phyloP scores from a whole-genome alignment of 2,888 invertebrate species.

The Philaethria dido region DNA sequence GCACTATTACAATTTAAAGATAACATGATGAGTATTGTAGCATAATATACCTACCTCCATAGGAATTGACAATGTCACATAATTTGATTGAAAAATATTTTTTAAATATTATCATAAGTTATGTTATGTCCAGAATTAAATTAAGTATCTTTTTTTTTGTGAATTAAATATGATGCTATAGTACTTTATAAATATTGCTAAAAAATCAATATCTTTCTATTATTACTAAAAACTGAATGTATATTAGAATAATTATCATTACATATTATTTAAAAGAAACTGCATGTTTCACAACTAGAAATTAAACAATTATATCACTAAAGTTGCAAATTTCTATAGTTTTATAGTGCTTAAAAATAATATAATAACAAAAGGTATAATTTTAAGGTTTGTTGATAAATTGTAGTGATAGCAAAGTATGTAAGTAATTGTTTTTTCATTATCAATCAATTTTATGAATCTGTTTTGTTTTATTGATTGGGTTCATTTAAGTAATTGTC shows the following conservation, averaged over 20 bases:
- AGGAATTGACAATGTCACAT: constrained; percentile 12
- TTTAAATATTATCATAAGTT: not conserved
- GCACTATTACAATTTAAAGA: not conserved
- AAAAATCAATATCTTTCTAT: no score
- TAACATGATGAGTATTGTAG: constrained; percentile 10
- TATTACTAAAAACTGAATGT: not conserved
- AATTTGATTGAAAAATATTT: not conserved
- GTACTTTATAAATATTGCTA: not conserved
- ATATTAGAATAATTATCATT: no score
- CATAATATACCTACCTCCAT: constrained; percentile 13
- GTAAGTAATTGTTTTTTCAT: no score
- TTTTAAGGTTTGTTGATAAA: no score
- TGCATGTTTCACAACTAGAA: constrained; percentile 11
- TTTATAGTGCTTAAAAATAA: constrained; percentile 2
- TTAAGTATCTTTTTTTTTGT: no score
- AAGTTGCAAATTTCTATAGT: not conserved
- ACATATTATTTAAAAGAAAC: constrained; percentile 15
- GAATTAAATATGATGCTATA: not conserved
- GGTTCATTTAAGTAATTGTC: no score
- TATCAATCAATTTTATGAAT: no score
- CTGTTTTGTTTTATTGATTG: no score
- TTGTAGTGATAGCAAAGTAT: no score
- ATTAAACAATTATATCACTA: constrained; percentile 5
- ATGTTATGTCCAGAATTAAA: constrained; percentile 16
- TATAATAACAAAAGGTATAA: not conserved